phyloP scores from a whole-genome alignment of 2,888 invertebrate species.

The Eurytoma californica region DNA sequence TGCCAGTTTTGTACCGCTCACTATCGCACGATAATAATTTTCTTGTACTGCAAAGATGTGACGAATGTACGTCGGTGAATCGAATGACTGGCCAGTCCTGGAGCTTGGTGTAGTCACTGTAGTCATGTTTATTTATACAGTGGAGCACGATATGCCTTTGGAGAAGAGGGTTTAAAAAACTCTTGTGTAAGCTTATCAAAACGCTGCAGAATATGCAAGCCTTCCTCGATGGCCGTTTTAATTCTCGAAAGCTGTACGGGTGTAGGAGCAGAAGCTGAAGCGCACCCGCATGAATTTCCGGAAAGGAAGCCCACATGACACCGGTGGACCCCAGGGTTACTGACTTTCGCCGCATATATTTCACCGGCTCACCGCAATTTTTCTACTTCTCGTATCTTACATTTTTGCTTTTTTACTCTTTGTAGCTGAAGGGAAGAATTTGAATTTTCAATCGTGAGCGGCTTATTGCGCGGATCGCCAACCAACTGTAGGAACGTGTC shows the following conservation, averaged over 20 bases:
- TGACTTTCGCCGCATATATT: constrained; percentile 19
- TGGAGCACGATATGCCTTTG: not conserved
- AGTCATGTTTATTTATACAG: not conserved
- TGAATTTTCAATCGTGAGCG: constrained; percentile 19
- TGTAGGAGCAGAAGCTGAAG: constrained; percentile 1
- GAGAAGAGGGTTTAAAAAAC: too few relatives aligned
- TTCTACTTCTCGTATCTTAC: too few relatives aligned
- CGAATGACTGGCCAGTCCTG: too few relatives aligned
- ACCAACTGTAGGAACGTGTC: constrained; percentile 57
- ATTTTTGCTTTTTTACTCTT: constrained; percentile 11
- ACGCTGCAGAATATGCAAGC: too few relatives aligned
- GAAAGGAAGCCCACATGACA: constrained; percentile 30
- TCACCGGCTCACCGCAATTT: not conserved
- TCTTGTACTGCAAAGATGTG: constrained; percentile 1
- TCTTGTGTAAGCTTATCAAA: too few relatives aligned
- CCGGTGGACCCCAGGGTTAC: constrained; percentile 25
- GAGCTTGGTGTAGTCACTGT: too few relatives aligned
- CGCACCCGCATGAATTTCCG: constrained; percentile 52
- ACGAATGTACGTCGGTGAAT: not conserved
- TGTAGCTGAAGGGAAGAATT: not conserved
- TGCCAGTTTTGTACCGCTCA: constrained; percentile 15
- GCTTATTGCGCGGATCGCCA: constrained; percentile 40
- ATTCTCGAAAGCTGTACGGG: not conserved
- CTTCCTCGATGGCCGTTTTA: too few relatives aligned
- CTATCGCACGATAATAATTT: constrained; percentile 16